A percentile compares a stretch with the other conserved stretches of the same genome.
These are phyloP conservation scores for Plotosus lineatus DNA, from an alignment of 2,113 vertebrate species.

Conservation along the genomic window DNA sequence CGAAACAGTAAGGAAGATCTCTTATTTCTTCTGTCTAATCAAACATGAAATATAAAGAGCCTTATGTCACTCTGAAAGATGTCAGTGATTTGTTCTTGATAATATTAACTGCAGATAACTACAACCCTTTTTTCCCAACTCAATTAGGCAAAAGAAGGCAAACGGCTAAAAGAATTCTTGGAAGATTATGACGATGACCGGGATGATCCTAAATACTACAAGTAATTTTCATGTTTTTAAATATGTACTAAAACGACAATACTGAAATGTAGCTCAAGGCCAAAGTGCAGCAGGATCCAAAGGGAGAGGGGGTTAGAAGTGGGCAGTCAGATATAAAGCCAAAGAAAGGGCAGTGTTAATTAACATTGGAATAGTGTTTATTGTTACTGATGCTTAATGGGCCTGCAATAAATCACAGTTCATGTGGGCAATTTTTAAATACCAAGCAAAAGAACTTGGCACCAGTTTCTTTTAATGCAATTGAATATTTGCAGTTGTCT, in stretches of 20 bases:
- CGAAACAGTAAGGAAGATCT: constrained; percentile 79
- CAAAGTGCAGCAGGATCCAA: not conserved
- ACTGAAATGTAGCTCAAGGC: not conserved
- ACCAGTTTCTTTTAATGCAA: not conserved
- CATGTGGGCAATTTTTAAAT: not conserved
- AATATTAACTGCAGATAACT: not conserved
- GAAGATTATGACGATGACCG: constrained; percentile 98
- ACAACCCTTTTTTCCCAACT: not conserved
- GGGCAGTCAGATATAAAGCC: not conserved
- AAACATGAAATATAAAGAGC: not conserved
- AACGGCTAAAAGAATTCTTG: constrained; percentile 95
- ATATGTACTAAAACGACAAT: no score
- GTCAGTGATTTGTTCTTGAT: not conserved
- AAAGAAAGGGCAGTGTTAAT: not conserved
- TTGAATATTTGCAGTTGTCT: not conserved
- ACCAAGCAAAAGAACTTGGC: no score
- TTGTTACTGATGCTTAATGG: not conserved
- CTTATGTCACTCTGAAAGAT: not conserved
- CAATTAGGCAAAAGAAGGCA: constrained; percentile 91
- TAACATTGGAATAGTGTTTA: not conserved
- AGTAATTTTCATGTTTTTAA: constrained; percentile 65
- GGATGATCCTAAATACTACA: constrained; percentile 98
- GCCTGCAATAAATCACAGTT: not conserved
- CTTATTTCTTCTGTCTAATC: not conserved
- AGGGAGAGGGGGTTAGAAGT: not conserved